Evolutionary conservation across 1,140 invertebrate species (phyloP), one percentile per base, ranked within the genome.

Genomic region (Drosophila parabipectinata): DNA sequence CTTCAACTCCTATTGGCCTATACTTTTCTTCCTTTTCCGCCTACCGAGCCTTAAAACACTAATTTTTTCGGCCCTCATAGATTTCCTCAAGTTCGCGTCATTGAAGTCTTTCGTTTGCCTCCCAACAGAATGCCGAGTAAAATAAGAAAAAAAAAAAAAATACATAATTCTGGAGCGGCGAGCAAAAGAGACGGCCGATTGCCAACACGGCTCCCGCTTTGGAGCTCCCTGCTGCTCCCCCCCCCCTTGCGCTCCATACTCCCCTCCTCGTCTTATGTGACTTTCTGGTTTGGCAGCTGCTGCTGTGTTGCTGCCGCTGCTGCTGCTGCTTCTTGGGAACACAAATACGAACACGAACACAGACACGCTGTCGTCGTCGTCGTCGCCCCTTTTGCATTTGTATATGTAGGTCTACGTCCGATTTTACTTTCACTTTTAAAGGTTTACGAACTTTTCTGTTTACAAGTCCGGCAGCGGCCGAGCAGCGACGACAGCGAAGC

Each of bases 391-490:
- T 67, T 84, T 68, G 34, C 77, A 73, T 58, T 81, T 73, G 90
- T 91, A 91, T 91, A 91, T 91, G 90, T 91, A 91, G 90, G 90
- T 91, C 90, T 91, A 91, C 77, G 90, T 91, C 85, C 90, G 90
- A 90, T 90, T 84, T 84, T 91, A 91, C 90, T 91, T 91, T 91
- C 90, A 91, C 90, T 91, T 91, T 91, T 91, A 90, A 91, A 91
- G 90, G 90, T 91, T 79, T 91, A 91, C 90, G 90, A 91, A 91
- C 90, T 91, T 91, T 91, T 91, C 75, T 90, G 84, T 91, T 91
- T 91, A 91, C 89, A 91, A 80, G 81, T 79, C 84, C 79, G 56
- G 64, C 72, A 74, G 71, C 79, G 79, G 79, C 60, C 63, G 72
- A 37, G 60, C 68, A 44, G 47, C 4, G 44, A 41, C 59, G 53